Conservation (phyloP, 2,797 vertebrate genomes). For the Rhodeus uyekii region DNA sequence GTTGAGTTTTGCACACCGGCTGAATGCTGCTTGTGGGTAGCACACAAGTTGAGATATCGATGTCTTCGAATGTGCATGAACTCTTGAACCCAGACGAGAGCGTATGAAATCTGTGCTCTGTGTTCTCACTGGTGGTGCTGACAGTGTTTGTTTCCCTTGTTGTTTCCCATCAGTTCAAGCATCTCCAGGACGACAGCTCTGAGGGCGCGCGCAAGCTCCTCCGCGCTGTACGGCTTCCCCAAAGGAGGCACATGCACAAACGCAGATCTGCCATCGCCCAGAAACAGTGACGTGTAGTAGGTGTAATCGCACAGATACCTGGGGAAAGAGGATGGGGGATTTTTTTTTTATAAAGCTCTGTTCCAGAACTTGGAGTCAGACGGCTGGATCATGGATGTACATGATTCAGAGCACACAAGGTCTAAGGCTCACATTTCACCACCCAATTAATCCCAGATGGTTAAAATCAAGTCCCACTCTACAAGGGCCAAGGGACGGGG, state of each 20-base stretch:
- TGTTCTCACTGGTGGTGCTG: constrained; percentile 65
- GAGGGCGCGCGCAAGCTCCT: constrained; percentile 86
- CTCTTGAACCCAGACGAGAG: background rate
- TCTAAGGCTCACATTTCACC: background rate
- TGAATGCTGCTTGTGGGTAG: background rate
- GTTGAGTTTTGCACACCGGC: constrained; percentile 15
- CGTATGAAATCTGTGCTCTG: no score
- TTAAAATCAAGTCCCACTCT: background rate
- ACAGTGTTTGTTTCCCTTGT: constrained; percentile 63
- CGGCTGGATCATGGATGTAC: background rate
- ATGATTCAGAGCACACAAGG: no score
- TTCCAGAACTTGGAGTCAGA: background rate
- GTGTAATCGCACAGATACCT: constrained; percentile 98
- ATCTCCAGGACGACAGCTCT: constrained; percentile 85
- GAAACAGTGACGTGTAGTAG: constrained; percentile 91
- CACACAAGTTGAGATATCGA: constrained; percentile 8
- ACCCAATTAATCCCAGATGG: background rate
- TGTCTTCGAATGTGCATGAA: background rate
- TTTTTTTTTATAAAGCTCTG: no score
- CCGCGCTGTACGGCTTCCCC: constrained; percentile 85
- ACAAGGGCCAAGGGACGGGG: background rate
- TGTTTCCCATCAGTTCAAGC: constrained; percentile 78
- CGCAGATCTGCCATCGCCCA: constrained; percentile 82
- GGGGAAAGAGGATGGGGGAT: background rate
- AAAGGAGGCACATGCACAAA: constrained; percentile 94